Percentiles rank a stretch among this genome's conserved stretches.
These are phyloP conservation scores for Priocnemis perturbator DNA, from an alignment of 2,888 invertebrate genomes.

Conservation along the genomic window DNA sequence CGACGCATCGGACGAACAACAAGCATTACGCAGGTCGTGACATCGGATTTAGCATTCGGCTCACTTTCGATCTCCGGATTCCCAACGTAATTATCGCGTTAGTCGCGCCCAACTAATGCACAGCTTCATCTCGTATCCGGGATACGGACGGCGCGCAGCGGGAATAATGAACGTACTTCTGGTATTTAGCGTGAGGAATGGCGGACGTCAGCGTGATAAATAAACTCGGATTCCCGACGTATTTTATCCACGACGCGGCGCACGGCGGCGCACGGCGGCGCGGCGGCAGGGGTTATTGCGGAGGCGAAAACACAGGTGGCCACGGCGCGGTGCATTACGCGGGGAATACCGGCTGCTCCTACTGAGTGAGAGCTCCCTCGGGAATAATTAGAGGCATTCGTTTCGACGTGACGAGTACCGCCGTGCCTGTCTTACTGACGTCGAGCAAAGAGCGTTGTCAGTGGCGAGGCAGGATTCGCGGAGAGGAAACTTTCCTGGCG, in stretches of 20 bases:
- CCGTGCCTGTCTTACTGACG: conserved; percentile 6
- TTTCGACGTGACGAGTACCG: conserved; percentile 26
- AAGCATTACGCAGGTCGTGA: too few species aligned
- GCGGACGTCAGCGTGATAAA: conserved; percentile 63
- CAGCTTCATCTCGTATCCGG: conserved; percentile 51
- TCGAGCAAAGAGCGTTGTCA: too few species aligned
- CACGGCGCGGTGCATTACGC: conserved; percentile 31
- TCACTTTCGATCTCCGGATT: conserved; percentile 1
- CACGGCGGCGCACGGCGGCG: conserved; percentile 22
- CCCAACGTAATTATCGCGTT: conserved; percentile 45
- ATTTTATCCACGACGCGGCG: conserved; percentile 49
- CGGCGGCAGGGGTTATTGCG: conserved; percentile 33
- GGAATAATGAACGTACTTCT: conserved; percentile 59
- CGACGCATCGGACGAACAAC: too few species aligned
- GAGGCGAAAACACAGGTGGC: conserved; percentile 55
- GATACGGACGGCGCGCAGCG: conserved; percentile 32
- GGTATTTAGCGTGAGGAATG: conserved; percentile 66
- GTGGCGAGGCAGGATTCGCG: too few species aligned
- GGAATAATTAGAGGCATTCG: conserved; percentile 55
- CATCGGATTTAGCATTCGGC: neutral
- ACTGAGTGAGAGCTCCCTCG: conserved; percentile 43
- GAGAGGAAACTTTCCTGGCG: too few species aligned
- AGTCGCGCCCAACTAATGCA: conserved; percentile 35
- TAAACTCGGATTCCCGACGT: conserved; percentile 61
- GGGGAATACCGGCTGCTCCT: conserved; percentile 21